Base-by-base conservation (phyloP, 2,797 vertebrate species). In the Petrocephalus sullivani region DNA sequence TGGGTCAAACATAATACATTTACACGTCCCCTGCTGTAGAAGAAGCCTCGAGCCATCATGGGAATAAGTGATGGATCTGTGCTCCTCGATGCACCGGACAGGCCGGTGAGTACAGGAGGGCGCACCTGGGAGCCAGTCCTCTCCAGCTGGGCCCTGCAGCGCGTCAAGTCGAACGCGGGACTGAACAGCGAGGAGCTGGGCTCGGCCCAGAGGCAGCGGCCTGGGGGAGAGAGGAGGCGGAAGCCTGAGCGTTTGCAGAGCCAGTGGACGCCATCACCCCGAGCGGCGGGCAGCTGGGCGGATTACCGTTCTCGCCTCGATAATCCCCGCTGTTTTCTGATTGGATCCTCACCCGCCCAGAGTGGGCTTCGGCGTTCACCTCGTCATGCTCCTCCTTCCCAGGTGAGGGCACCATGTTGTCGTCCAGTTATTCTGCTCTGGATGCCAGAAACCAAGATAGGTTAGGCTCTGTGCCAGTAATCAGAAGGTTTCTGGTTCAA, bases 81-180 rank as follows among this genome's bases (percentile, higher is more conserved):
- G 51, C 49, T 6, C 46, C 51, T 54, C 12, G 14, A 28, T 84
- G 46, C 82, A 84, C 51, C 19, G 12, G 21, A 33, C 23, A 2
- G 53, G 21, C 41, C 5, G 53, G 60, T n/a, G 64, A 56, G 53
- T 14, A 75, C n/a, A 10, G 37, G 21, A 28, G 0, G 3, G 10
- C 19, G 12, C 75, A 95, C 96, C 93, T 95, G 93, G 86, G 96
- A 95, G 87, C 95, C 95, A 0, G 91, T 33, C 19, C 85, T 89
- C 89, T 95, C 94, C 90, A 96, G 91, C 61, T 89, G 90, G 81
- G 90, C 87, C 0, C 91, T 93, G 64, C 95, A 95, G 86, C 89
- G 85, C 21, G 91, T 86, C 85, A 96, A 90, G 90, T 96, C 93
- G 87, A 96, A 96, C 7, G 78, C 91, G 5, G 94, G 96, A 87